phyloP scores from a whole-genome alignment of 2,797 vertebrate species.

The Zenarchopterus dispar region DNA sequence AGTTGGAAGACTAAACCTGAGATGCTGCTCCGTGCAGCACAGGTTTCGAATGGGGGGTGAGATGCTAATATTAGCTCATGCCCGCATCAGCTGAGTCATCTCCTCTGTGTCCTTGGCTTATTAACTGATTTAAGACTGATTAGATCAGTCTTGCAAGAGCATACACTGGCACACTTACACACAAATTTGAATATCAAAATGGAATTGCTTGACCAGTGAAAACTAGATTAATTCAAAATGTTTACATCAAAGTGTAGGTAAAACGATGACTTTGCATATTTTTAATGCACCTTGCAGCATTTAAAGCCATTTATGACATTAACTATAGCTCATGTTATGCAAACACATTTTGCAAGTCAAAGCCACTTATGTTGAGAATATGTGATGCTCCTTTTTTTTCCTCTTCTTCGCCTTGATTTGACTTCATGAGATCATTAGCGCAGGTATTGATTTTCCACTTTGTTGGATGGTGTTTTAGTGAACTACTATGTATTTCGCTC shows the following conservation, averaged over 20 bases:
- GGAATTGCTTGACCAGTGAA: conserved; percentile 78
- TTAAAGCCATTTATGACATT: conserved; percentile 82
- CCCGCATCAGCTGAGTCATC: conserved; percentile 84
- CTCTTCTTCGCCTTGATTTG: conserved; percentile 58
- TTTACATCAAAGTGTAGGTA: conserved; percentile 72
- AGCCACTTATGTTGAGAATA: conserved; percentile 73
- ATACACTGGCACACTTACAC: conserved; percentile 44
- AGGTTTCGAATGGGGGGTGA: conserved; percentile 45
- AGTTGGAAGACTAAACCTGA: conserved; percentile 44
- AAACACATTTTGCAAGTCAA: conserved; percentile 75
- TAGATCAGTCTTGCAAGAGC: conserved; percentile 69
- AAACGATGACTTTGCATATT: conserved; percentile 76
- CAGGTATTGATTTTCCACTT: conserved; percentile 75
- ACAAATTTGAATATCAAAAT: conserved; percentile 79
- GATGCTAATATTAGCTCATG: conserved; percentile 80
- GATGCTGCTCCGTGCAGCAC: conserved; percentile 37
- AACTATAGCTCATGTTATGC: conserved; percentile 80
- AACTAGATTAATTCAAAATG: conserved; percentile 77
- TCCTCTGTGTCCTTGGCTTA: conserved; percentile 82
- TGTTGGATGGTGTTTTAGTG: conserved; percentile 61
- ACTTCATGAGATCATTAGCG: conserved; percentile 68
- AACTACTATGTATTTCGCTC: conserved; percentile 36
- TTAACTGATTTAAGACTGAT: conserved; percentile 81
- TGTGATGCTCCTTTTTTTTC: conserved; percentile 51
- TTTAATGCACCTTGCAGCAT: conserved; percentile 77